These are phyloP conservation scores for Enteromius radiatus DNA, from an alignment of 2,797 vertebrate genomes.

Conservation along the genomic window DNA sequence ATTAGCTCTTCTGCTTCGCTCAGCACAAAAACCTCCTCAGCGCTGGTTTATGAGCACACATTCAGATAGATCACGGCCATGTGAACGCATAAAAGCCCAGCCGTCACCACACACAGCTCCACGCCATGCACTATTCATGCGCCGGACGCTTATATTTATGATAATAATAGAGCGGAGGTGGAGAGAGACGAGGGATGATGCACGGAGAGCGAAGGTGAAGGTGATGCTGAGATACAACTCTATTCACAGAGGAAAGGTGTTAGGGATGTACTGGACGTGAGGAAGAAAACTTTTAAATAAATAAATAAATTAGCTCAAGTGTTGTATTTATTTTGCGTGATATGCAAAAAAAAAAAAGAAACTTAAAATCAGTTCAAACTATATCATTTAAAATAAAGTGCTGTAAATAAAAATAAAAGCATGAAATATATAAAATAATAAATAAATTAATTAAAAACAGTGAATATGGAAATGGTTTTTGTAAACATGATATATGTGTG, in stretches of 20 bases:
- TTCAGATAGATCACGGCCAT: constrained; percentile 56
- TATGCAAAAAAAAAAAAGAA: background rate
- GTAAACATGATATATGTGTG: too few species aligned
- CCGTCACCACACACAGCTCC: constrained; percentile 31
- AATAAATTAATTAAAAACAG: too few species aligned
- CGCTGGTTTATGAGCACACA: constrained; percentile 37
- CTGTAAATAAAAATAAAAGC: background rate
- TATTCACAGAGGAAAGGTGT: background rate
- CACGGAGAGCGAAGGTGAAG: constrained; percentile 1
- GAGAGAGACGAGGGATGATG: background rate
- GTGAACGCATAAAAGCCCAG: constrained; percentile 51
- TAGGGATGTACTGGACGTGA: background rate
- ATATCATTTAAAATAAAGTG: too few species aligned
- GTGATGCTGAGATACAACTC: constrained; percentile 10
- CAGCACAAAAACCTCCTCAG: constrained; percentile 59
- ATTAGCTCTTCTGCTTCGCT: constrained; percentile 57
- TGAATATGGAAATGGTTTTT: too few species aligned
- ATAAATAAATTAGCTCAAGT: too few species aligned
- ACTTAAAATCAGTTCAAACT: background rate
- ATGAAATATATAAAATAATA: too few species aligned
- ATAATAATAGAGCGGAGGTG: constrained; percentile 37
- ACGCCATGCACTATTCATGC: constrained; percentile 57
- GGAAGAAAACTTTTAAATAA: background rate
- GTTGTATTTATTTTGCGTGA: too few species aligned
- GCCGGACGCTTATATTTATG: constrained; percentile 29